Percentiles rank a stretch among this genome's conserved stretches.
phyloP scores from a whole-genome alignment of 2,797 vertebrate genomes.

The Nannoperca obscura region DNA sequence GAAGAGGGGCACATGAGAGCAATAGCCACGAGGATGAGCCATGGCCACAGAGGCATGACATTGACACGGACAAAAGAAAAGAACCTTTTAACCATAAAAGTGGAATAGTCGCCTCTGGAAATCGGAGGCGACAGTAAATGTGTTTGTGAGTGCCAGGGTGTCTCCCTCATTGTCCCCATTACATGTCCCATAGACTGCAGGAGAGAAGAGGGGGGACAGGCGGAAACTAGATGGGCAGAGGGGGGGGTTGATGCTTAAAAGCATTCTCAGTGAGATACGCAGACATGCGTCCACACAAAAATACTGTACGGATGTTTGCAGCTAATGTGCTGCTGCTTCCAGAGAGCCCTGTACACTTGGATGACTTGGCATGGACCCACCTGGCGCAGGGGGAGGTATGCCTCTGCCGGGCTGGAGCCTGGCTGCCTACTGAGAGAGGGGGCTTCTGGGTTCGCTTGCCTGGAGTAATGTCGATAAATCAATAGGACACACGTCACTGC shows the following conservation, averaged over 20 bases:
- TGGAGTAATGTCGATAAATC: slow-evolving; percentile 89
- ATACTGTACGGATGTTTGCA: slow-evolving; percentile 52
- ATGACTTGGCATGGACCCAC: slow-evolving; percentile 79
- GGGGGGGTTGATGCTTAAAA: slow-evolving; percentile 61
- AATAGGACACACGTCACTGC: slow-evolving; percentile 89
- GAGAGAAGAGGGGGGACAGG: slow-evolving; percentile 38
- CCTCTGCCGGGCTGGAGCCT: slow-evolving; percentile 79
- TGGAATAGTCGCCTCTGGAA: slow-evolving; percentile 80
- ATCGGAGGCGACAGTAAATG: slow-evolving; percentile 78
- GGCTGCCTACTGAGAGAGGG: slow-evolving; percentile 84
- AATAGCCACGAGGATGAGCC: slow-evolving; percentile 71
- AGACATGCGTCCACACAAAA: slow-evolving; percentile 62
- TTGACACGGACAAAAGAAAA: slow-evolving; percentile 78
- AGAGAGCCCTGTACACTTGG: slow-evolving; percentile 69
- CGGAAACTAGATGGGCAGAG: slow-evolving; percentile 47
- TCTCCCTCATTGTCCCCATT: slow-evolving; percentile 76
- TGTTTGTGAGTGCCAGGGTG: slow-evolving; percentile 72
- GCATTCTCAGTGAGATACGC: slow-evolving; percentile 69
- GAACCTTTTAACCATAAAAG: slow-evolving; percentile 81
- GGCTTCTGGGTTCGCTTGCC: slow-evolving; percentile 81
- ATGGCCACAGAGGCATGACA: slow-evolving; percentile 76
- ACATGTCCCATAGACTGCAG: slow-evolving; percentile 63
- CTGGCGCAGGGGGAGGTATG: slow-evolving; percentile 64
- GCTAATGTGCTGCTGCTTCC: slow-evolving; percentile 69
- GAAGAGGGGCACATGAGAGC: slow-evolving; percentile 66